Conservation (phyloP, 2,113 vertebrate species). For the Hemiprocne comata region DNA sequence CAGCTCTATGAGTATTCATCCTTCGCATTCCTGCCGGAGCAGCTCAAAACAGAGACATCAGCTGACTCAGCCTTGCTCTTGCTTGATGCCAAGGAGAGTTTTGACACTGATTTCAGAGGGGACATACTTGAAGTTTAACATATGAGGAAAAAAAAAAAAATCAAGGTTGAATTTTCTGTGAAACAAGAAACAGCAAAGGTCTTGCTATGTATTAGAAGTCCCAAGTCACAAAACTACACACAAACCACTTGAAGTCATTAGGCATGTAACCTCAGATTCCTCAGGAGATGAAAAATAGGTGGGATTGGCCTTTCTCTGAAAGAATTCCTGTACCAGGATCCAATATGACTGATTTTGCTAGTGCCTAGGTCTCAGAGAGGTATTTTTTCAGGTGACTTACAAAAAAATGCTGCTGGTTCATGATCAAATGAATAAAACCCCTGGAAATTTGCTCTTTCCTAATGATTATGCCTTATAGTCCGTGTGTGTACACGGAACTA, state of each 20-base stretch:
- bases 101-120: background rate
- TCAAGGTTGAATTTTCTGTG: background rate
- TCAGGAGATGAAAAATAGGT: background rate
- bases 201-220: background rate
- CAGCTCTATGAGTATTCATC: background rate
- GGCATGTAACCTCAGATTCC: background rate
- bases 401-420: background rate
- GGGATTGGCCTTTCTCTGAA: background rate
- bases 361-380: background rate
- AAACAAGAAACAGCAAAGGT: background rate
- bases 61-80: background rate
- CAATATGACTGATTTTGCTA: background rate
- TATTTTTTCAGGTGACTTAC: background rate
- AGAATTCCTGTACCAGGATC: background rate
- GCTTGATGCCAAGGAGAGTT: background rate
- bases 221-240: background rate
- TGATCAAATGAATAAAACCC: background rate
- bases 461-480: background rate
- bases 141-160: background rate
- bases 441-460: background rate
- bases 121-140: background rate
- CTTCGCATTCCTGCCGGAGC: slow-evolving; percentile 3
- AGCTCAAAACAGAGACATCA: background rate
- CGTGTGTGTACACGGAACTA: background rate
- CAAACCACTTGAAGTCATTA: background rate